Percentiles rank a stretch among this genome's conserved stretches.
Evolutionary conservation across 2,113 vertebrate genomes (phyloP).

Genomic region (Platycercus adscitus): DNA sequence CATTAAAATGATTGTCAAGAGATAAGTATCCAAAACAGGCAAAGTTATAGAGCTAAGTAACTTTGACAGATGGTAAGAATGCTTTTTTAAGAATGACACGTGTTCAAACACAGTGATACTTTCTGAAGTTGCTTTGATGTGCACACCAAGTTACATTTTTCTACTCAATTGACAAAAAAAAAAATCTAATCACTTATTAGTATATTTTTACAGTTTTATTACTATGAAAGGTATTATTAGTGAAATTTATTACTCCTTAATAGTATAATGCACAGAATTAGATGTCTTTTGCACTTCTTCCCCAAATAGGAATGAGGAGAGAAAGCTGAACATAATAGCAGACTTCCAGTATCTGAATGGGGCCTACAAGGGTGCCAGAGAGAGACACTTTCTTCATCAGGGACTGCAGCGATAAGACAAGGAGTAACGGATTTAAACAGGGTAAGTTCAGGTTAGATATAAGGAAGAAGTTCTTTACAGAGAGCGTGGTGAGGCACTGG

Average conservation of each 20-base stretch:
- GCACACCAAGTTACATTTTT: neutral
- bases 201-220: neutral
- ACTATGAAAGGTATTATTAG: neutral
- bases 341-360: neutral
- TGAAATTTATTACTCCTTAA: neutral
- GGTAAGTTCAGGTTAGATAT: neutral
- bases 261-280: neutral
- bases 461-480: neutral
- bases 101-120: neutral
- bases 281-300: neutral
- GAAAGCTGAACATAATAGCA: neutral
- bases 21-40: neutral
- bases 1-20: neutral
- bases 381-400: neutral
- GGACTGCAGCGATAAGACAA: neutral
- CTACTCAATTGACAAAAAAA: neutral
- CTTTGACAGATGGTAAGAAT: neutral
- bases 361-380: neutral
- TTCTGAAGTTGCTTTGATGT: neutral
- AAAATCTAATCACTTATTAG: neutral
- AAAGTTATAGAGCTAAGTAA: slow-evolving; percentile 3
- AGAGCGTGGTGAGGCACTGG: neutral
- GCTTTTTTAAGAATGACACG: neutral
- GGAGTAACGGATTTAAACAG: neutral
- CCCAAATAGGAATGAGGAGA: neutral